Percentiles rank a stretch among this genome's conserved stretches.
These are phyloP conservation scores for Aix galericulata DNA, from an alignment of 2,113 vertebrate genomes.

Conservation along the genomic window DNA sequence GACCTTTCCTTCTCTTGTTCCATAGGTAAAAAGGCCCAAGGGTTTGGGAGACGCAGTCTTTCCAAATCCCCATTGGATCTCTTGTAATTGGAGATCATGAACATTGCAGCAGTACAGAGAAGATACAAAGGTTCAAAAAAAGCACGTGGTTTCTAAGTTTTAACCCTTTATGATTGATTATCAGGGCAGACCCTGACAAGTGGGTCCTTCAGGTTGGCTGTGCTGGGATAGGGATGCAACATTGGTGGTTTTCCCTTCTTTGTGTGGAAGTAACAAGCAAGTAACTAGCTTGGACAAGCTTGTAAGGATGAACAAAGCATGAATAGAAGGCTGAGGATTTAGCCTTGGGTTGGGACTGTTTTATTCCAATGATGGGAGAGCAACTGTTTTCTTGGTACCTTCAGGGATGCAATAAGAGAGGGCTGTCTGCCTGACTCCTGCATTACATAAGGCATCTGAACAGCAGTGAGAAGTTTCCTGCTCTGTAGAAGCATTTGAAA, in stretches of 20 bases:
- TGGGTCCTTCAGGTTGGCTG: neutral
- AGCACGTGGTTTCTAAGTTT: neutral
- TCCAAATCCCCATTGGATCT: neutral
- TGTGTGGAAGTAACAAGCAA: neutral
- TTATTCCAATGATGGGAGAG: neutral
- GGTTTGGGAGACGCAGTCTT: neutral
- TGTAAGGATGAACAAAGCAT: neutral
- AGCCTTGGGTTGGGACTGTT: neutral
- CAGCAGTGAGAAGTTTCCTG: neutral
- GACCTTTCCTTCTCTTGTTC: neutral
- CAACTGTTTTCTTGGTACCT: neutral
- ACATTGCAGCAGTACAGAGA: neutral
- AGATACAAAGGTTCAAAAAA: neutral
- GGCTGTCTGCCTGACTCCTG: neutral
- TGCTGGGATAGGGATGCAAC: neutral
- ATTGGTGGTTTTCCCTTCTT: neutral
- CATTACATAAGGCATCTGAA: neutral
- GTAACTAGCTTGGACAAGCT: neutral
- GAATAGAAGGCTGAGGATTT: neutral
- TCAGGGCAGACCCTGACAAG: neutral
- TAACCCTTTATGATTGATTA: neutral
- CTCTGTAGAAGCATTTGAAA: neutral
- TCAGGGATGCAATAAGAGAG: neutral
- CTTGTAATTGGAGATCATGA: neutral
- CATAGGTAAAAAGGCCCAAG: neutral